Percentiles rank a stretch among this genome's conserved stretches.
phyloP scores from a whole-genome alignment of 1,140 invertebrate genomes.

The Acromyrmex charruanus region DNA sequence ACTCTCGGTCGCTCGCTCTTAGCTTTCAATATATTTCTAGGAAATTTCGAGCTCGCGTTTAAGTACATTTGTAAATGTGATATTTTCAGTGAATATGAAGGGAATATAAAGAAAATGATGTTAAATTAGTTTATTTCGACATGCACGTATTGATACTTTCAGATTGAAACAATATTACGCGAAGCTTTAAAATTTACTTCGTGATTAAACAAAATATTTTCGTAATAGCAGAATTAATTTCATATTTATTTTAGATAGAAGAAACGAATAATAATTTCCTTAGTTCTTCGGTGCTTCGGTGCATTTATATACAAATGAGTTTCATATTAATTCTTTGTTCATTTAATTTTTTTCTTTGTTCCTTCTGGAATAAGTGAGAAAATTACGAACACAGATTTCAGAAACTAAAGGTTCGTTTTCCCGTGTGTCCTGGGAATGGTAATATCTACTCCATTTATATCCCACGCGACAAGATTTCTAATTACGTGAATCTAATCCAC shows the following conservation, averaged over 20 bases:
- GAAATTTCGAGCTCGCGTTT: background rate
- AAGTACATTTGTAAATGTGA: slow-evolving; percentile 8
- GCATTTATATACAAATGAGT: background rate
- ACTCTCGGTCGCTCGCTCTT: background rate
- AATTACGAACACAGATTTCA: slow-evolving; percentile 36
- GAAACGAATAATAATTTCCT: background rate
- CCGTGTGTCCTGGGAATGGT: slow-evolving; percentile 13
- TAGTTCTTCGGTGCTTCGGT: background rate
- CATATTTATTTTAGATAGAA: slow-evolving; percentile 1
- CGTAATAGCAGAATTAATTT: background rate
- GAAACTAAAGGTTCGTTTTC: slow-evolving; percentile 18
- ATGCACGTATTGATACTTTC: background rate
- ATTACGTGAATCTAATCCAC: slow-evolving; percentile 54
- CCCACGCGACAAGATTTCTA: slow-evolving; percentile 58
- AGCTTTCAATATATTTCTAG: background rate
- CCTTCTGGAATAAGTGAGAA: slow-evolving; percentile 20
- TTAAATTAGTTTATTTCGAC: background rate
- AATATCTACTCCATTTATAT: slow-evolving; percentile 58
- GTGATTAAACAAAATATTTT: slow-evolving; percentile 1
- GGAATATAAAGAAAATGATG: background rate
- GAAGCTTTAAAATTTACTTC: background rate
- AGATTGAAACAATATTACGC: background rate
- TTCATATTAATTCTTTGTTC: background rate
- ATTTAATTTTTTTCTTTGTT: slow-evolving; percentile 32
- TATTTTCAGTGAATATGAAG: slow-evolving; percentile 19